Conservation (phyloP, 2,113 vertebrate genomes). For the Poeciliopsis occidentalis region DNA sequence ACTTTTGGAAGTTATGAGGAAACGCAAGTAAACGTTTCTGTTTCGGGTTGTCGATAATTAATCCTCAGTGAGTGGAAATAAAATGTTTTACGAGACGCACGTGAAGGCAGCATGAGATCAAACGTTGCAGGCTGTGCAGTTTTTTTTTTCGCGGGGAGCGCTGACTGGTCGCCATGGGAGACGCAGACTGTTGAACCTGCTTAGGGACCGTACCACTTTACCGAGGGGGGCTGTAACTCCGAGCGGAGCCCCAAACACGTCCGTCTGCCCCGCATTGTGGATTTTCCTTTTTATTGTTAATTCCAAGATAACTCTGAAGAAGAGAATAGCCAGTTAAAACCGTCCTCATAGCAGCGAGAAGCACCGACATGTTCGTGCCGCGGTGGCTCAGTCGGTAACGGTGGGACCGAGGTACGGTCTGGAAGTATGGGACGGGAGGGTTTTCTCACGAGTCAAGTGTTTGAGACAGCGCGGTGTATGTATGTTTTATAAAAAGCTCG, state of each 20-base stretch:
- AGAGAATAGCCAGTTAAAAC: background rate
- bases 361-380: conserved; percentile 1
- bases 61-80: background rate
- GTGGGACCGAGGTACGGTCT: conserved; percentile 75
- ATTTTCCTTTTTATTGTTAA: background rate
- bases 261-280: background rate
- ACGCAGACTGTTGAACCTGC: conserved; percentile 80
- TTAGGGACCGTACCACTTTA: conserved; percentile 75
- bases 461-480: conserved; percentile 25
- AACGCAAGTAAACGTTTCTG: background rate
- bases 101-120: conserved; percentile 54
- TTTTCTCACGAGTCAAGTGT: conserved; percentile 67
- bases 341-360: background rate
- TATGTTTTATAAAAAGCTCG: background rate
- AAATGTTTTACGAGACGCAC: conserved; percentile 11
- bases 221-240: background rate
- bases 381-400: conserved; percentile 82
- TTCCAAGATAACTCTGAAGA: rapidly evolving
- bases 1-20: background rate
- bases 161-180: conserved; percentile 68
- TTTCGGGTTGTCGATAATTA: background rate
- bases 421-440: conserved; percentile 53
- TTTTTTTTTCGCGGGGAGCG: conserved; percentile 57
- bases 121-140: conserved; percentile 38
- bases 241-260: background rate